Percentiles rank a stretch among this genome's conserved stretches.
phyloP scores from a whole-genome alignment of 2,888 invertebrate species.

The Ischnus inquisitorius region DNA sequence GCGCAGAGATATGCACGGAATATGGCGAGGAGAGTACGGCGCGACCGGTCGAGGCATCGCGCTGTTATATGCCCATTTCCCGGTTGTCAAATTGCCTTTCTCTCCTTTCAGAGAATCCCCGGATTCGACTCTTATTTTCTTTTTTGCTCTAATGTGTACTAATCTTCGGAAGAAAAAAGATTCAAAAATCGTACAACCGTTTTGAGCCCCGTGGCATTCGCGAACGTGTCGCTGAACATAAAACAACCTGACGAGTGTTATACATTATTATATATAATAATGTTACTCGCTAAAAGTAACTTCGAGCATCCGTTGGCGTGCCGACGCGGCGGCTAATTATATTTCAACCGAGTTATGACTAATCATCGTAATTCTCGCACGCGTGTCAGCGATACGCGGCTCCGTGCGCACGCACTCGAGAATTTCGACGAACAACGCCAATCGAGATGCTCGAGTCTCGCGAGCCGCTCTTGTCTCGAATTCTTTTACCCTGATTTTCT shows the following conservation, averaged over 20 bases:
- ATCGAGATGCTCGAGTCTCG: not conserved
- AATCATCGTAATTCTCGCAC: conserved; percentile 5
- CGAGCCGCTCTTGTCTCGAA: not conserved
- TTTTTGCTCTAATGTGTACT: too few relatives aligned
- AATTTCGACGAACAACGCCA: conserved; percentile 20
- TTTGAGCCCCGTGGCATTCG: too few relatives aligned
- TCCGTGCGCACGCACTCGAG: conserved; percentile 27
- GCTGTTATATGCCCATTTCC: not conserved
- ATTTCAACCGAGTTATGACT: conserved; percentile 13
- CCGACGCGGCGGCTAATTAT: conserved; percentile 16
- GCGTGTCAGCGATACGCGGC: conserved; percentile 8
- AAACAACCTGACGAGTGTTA: too few relatives aligned
- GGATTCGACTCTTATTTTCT: not conserved
- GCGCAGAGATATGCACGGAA: conserved; percentile 42
- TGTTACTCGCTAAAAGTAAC: not conserved
- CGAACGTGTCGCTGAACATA: too few relatives aligned
- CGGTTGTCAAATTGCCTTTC: conserved; percentile 12
- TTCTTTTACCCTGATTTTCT: conserved; percentile 12
- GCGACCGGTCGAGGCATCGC: conserved; percentile 4
- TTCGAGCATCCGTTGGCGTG: conserved; percentile 1
- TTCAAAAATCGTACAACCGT: too few relatives aligned
- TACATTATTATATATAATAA: not conserved
- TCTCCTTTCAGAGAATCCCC: not conserved
- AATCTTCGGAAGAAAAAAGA: too few relatives aligned
- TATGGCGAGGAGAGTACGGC: conserved; percentile 37